Evolutionary conservation across 2,888 invertebrate species (phyloP).

Genomic region (Eurytoma californica): DNA sequence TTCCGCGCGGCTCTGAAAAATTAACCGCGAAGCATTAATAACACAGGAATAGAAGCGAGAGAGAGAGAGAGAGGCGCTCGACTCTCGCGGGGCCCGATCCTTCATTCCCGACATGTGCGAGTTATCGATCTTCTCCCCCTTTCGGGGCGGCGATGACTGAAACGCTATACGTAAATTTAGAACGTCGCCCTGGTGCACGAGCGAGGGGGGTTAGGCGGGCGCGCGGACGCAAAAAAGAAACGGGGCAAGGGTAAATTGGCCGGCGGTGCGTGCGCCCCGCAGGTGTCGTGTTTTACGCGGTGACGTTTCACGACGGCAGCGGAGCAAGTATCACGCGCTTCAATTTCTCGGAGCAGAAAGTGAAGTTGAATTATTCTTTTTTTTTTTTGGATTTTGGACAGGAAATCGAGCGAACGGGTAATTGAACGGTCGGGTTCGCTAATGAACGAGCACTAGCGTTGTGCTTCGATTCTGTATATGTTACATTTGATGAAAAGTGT

Average conservation of each 20-base stretch:
- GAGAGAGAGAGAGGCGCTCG: not conserved
- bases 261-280: not conserved
- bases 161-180: slow-evolving; percentile 25
- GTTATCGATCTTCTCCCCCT: slow-evolving; percentile 31
- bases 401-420: too few relatives aligned
- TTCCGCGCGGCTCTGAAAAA: not conserved
- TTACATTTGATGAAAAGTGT: too few relatives aligned
- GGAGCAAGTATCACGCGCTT: not conserved
- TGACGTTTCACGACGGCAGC: not conserved
- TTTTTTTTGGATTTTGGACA: too few relatives aligned
- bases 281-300: slow-evolving; percentile 12
- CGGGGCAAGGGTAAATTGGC: slow-evolving; percentile 7
- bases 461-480: too few relatives aligned
- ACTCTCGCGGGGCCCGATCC: not conserved
- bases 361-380: too few relatives aligned
- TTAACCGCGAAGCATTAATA: not conserved
- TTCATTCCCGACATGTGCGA: slow-evolving; percentile 14
- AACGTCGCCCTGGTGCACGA: not conserved
- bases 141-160: not conserved
- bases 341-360: too few relatives aligned
- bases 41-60: not conserved
- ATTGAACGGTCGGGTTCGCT: too few relatives aligned
- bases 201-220: not conserved
- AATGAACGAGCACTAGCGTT: too few relatives aligned
- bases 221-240: slow-evolving; percentile 2